A percentile compares a stretch with the other conserved stretches of the same genome.
Evolutionary conservation across 1,140 invertebrate species (phyloP).

Genomic region (Cherax quadricarinatus): DNA sequence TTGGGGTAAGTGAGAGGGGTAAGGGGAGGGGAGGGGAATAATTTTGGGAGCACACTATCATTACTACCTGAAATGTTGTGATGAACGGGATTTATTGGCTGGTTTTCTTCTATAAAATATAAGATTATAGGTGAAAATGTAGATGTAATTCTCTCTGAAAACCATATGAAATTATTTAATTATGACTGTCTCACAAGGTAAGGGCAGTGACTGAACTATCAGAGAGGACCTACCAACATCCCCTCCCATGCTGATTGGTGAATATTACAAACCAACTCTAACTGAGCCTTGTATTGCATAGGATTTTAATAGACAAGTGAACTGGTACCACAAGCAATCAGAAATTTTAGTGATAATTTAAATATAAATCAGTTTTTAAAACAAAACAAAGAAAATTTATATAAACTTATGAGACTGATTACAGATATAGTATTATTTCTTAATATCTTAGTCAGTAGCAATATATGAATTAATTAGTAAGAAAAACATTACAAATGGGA

Average conservation of each 20-base stretch:
- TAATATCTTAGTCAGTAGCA: too few species aligned
- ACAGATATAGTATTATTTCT: too few species aligned
- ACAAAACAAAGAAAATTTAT: too few species aligned
- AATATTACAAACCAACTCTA: background rate
- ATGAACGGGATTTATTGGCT: conserved; percentile 41
- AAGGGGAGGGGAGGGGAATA: background rate
- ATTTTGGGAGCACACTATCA: conserved; percentile 7
- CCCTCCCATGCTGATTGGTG: background rate
- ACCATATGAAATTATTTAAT: conserved; percentile 55
- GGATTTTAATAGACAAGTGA: too few species aligned
- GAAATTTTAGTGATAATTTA: too few species aligned
- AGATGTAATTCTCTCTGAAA: conserved; percentile 63
- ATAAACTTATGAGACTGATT: too few species aligned
- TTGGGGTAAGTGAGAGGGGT: background rate
- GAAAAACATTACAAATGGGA: too few species aligned
- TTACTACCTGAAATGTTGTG: conserved; percentile 52
- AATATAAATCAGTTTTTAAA: too few species aligned
- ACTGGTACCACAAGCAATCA: too few species aligned
- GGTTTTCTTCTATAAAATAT: conserved; percentile 63
- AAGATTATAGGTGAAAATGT: conserved; percentile 65
- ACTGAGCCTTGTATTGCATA: too few species aligned
- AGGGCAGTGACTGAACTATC: background rate
- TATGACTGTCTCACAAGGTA: background rate
- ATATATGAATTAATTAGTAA: too few species aligned
- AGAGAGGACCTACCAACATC: background rate